phyloP scores from a whole-genome alignment of 2,113 vertebrate genomes.

The Nansenia antarctica region DNA sequence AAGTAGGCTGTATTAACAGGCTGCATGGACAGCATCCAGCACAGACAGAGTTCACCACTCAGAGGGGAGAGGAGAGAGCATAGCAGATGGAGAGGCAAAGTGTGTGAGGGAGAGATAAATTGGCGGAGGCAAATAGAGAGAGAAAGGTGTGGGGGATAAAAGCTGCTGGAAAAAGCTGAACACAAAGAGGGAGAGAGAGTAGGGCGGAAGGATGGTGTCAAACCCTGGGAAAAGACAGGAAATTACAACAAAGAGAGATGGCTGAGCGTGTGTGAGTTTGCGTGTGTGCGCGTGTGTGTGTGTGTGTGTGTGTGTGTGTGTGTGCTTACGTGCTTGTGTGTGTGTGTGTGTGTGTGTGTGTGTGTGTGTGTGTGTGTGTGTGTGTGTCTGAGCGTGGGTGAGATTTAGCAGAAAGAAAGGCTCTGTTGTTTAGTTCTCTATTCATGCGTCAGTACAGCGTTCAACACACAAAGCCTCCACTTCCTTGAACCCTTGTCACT shows the following conservation, averaged over 20 bases:
- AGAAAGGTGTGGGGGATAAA: background rate
- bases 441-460: slow-evolving; percentile 35
- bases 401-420: background rate
- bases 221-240: slow-evolving; percentile 35
- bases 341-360: too few relatives aligned
- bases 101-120: slow-evolving; percentile 18
- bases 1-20: slow-evolving; percentile 67
- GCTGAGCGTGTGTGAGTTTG: too few relatives aligned
- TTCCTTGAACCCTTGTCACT: slow-evolving; percentile 17
- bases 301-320: too few relatives aligned
- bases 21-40: slow-evolving; percentile 49
- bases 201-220: slow-evolving; percentile 24
- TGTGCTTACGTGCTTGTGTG: too few relatives aligned
- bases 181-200: slow-evolving; percentile 30
- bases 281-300: too few relatives aligned
- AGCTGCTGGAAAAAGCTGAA: slow-evolving; percentile 30
- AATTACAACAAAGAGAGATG: slow-evolving; percentile 32
- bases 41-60: slow-evolving; percentile 55
- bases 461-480: slow-evolving; percentile 49
- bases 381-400: too few relatives aligned
- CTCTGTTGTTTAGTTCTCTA: slow-evolving; percentile 31
- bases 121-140: slow-evolving; percentile 20
- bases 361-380: too few relatives aligned
- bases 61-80: slow-evolving; percentile 53
- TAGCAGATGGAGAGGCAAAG: slow-evolving; percentile 62